Evolutionary conservation across 1,140 invertebrate genomes (phyloP).

Genomic region (Maconellicoccus hirsutus): DNA sequence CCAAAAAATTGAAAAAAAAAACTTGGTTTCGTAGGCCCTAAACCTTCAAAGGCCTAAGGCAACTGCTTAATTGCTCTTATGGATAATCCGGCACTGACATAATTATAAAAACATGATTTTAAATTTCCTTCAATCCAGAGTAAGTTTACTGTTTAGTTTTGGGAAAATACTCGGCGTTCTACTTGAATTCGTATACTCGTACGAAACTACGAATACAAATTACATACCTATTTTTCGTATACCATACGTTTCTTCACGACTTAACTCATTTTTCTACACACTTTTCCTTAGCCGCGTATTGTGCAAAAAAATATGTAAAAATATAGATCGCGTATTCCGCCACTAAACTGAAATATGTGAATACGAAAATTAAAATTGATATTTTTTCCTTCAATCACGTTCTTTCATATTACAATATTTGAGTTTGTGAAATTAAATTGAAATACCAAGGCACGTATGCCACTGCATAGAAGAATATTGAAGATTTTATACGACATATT

Average conservation of each 20-base stretch:
- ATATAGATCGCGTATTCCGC: neutral
- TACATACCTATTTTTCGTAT: neutral
- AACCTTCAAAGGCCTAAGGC: too few species aligned
- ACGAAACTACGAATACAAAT: neutral
- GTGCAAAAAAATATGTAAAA: neutral
- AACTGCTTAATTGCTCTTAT: too few species aligned
- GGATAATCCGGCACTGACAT: too few species aligned
- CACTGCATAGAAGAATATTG: neutral
- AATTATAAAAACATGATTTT: too few species aligned
- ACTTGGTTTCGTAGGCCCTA: too few species aligned
- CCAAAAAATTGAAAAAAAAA: too few species aligned
- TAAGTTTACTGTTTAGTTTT: neutral
- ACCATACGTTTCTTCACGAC: neutral
- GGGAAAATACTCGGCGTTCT: neutral
- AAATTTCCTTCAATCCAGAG: neutral
- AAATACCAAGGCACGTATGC: conserved; percentile 2
- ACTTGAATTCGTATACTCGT: neutral
- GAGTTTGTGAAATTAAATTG: neutral
- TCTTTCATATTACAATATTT: conserved; percentile 1
- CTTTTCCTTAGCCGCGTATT: neutral
- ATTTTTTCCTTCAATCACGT: conserved; percentile 9
- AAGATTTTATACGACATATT: conserved; percentile 6
- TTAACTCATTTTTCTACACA: neutral
- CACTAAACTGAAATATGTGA: neutral
- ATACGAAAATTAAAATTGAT: conserved; percentile 10